Base-by-base conservation (phyloP, 2,888 invertebrate genomes). In the Papilio protenor region DNA sequence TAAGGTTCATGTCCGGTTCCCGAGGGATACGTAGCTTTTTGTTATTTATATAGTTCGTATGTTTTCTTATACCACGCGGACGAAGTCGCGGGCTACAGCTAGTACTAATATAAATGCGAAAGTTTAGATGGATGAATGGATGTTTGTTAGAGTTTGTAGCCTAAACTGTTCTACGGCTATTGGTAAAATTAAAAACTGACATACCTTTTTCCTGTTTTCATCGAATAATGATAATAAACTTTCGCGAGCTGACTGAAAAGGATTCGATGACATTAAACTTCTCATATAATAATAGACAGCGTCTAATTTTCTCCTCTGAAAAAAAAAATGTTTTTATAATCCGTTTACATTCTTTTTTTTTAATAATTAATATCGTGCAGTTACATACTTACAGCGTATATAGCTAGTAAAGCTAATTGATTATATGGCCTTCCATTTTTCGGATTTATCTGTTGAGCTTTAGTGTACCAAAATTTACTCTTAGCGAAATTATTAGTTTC, bases 281-380 rank as follows among this genome's bases (percentile, higher is more conserved):
- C 99, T 96, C 97, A 98, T 98, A 89, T 98, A 99, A 92, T 98
- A 99, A 92, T 99, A 99, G 10, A 99, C 98, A n/a, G 99, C 98
- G 91, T 99, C 99, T 82, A 99, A 95, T 95, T 98, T 98, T 87
- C 98, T 96, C 92, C 97, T 97, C 98, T 99, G 94, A 96, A 80
- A 82, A 77, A 77, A 73, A 27, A 52, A 59, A 0, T 11, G 0
- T 45, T 71, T 11, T 49, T 49, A 64, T 33, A 21, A 23, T 8
- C 1, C 0, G 49, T 16, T 18, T 12, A 12, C 21, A 27, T 33
- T 16, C 12, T 40, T 16, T 4, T 16, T 4, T 0, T 14, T 8
- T 11, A 57, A 12, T 45, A 73, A 73, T 59, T 73, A 10, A 40
- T 14, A 61, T 18, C 23, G 16, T 14, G 1, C 18, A 73, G n/a